Percentiles rank a stretch among this genome's conserved stretches.
Evolutionary conservation across 2,888 invertebrate genomes (phyloP).

Genomic region (Venustoraphidia nigricollis): DNA sequence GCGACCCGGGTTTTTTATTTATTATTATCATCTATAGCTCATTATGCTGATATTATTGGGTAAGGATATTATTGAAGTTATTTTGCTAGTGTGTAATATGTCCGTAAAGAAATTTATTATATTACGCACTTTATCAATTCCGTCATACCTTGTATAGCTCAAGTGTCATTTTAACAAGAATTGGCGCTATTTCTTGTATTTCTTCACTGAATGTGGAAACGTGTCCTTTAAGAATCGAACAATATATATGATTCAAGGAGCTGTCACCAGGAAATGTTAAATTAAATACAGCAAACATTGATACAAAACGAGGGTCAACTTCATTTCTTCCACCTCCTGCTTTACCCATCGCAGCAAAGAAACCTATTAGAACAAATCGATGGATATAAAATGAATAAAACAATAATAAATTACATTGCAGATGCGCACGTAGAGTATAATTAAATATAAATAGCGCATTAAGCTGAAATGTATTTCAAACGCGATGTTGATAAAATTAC

Average conservation of each 20-base stretch:
- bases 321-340: constrained; percentile 83
- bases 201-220: constrained; percentile 50
- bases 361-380: constrained; percentile 28
- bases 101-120: not conserved
- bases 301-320: constrained; percentile 81
- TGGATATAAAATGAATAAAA: not conserved
- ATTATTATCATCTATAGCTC: too few species aligned
- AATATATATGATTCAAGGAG: constrained; percentile 68
- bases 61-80: not conserved
- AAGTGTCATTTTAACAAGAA: constrained; percentile 63
- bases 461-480: too few species aligned
- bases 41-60: not conserved
- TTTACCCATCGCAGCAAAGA: constrained; percentile 71
- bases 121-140: not conserved
- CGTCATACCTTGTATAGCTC: constrained; percentile 57
- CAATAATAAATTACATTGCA: too few species aligned
- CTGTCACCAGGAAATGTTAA: constrained; percentile 67
- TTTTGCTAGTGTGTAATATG: constrained; percentile 1
- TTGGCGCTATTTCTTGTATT: constrained; percentile 45
- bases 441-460: too few species aligned
- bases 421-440: too few species aligned
- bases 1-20: too few species aligned
- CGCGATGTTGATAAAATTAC: too few species aligned
- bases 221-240: constrained; percentile 68
- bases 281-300: constrained; percentile 79